A percentile compares a stretch with the other conserved stretches of the same genome.
Evolutionary conservation across 2,888 invertebrate genomes (phyloP).

Genomic region (Tortrix viridana): DNA sequence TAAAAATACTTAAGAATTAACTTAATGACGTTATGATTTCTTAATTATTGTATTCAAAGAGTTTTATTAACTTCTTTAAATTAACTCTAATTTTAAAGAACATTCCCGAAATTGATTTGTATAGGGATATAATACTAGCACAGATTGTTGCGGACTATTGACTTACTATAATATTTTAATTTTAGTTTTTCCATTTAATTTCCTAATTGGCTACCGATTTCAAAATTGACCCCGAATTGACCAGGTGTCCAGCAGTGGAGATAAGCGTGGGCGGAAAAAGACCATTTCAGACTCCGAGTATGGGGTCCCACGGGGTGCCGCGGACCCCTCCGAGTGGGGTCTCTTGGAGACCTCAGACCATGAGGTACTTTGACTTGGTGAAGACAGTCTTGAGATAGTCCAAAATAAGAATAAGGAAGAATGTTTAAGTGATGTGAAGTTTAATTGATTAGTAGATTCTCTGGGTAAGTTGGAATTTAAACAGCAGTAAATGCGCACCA

Average conservation of each 20-base stretch:
- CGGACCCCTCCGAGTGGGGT: conserved; percentile 59
- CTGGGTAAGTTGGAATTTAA: neutral
- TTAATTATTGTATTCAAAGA: too few species aligned
- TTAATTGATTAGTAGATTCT: neutral
- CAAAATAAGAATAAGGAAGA: neutral
- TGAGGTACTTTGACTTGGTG: conserved; percentile 49
- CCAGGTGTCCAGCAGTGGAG: conserved; percentile 54
- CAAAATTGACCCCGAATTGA: conserved; percentile 46
- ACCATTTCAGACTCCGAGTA: conserved; percentile 57
- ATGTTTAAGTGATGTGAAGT: conserved; percentile 1
- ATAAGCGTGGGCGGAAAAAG: conserved; percentile 69
- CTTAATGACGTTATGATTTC: too few species aligned
- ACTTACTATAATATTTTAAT: neutral
- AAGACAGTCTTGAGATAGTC: conserved; percentile 25
- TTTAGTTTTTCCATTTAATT: neutral
- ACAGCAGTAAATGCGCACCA: too few species aligned
- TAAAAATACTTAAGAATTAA: too few species aligned
- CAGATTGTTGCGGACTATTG: neutral
- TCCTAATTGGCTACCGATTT: conserved; percentile 45
- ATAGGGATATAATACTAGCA: too few species aligned
- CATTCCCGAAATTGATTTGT: too few species aligned
- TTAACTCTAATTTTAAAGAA: too few species aligned
- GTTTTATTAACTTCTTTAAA: too few species aligned
- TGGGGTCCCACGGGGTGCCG: conserved; percentile 54
- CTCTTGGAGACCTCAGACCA: conserved; percentile 64